Conservation (phyloP, 2,888 invertebrate genomes). For the Gryllus longicercus region DNA sequence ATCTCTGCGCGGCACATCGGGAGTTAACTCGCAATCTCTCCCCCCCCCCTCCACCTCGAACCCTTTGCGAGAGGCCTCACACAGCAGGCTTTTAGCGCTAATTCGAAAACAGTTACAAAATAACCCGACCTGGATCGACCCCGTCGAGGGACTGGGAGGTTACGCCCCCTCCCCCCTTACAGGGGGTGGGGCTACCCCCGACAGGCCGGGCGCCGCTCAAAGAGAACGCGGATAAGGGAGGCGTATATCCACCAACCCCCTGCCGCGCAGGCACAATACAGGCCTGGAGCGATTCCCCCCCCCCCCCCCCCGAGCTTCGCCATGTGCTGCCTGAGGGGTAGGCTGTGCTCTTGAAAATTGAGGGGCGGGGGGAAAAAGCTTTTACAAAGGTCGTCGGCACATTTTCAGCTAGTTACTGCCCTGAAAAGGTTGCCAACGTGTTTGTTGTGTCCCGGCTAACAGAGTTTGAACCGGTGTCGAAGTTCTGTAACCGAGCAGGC, state of each 20-base stretch:
- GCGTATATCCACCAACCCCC: neutral
- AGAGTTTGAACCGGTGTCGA: neutral
- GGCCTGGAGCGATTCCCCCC: neutral
- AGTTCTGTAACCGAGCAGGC: neutral
- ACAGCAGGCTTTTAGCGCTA: conserved; percentile 2
- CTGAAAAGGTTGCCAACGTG: neutral
- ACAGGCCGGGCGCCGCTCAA: neutral
- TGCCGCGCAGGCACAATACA: neutral
- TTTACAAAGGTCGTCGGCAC: neutral
- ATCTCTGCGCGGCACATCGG: neutral
- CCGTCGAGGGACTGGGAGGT: neutral
- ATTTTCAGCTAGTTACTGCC: conserved; percentile 2
- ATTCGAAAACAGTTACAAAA: conserved; percentile 17
- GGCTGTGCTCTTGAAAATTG: neutral
- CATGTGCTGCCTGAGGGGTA: neutral
- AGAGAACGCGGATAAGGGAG: neutral
- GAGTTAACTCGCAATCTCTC: neutral
- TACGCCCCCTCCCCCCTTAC: neutral
- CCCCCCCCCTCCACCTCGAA: neutral
- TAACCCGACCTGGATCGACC: neutral
- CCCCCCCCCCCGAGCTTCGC: neutral
- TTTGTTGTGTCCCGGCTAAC: neutral
- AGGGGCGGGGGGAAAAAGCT: neutral
- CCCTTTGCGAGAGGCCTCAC: neutral
- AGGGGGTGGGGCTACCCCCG: neutral